phyloP scores from a whole-genome alignment of 2,113 vertebrate genomes.

The Candoia aspera region DNA sequence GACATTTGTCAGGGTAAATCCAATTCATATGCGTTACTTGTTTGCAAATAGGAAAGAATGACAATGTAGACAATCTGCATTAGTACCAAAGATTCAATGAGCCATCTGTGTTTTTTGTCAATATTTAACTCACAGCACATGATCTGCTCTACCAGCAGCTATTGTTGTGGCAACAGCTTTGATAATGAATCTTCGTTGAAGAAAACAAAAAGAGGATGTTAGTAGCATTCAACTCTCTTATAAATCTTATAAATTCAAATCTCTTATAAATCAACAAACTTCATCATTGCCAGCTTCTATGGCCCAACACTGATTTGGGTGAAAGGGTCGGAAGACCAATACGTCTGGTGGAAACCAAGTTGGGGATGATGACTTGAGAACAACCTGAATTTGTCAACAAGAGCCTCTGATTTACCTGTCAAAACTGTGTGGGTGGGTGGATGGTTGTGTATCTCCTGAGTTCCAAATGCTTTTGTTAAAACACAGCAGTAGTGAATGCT shows the following conservation, averaged over 20 bases:
- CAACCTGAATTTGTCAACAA: neutral
- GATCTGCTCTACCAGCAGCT: slow-evolving; percentile 56
- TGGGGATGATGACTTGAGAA: neutral
- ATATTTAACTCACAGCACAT: slow-evolving; percentile 53
- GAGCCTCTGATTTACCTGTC: neutral
- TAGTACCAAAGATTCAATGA: slow-evolving; percentile 35
- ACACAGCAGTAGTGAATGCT: slow-evolving; percentile 19
- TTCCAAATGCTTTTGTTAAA: neutral
- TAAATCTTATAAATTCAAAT: neutral
- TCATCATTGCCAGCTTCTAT: neutral
- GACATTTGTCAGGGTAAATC: slow-evolving; percentile 5
- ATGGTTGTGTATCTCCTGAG: neutral
- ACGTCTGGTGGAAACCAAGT: neutral
- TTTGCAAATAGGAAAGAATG: slow-evolving; percentile 39
- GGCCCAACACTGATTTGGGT: neutral
- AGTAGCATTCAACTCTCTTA: slow-evolving; percentile 11
- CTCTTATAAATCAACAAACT: neutral
- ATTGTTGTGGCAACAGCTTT: slow-evolving; percentile 61
- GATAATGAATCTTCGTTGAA: slow-evolving; percentile 44
- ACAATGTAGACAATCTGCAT: slow-evolving; percentile 42
- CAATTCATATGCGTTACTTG: slow-evolving; percentile 27
- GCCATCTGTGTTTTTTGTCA: slow-evolving; percentile 42
- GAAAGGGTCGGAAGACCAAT: neutral
- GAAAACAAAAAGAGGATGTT: slow-evolving; percentile 8
- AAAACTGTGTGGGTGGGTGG: neutral